phyloP scores from a whole-genome alignment of 2,888 invertebrate species.

The Nomada hirtipes region DNA sequence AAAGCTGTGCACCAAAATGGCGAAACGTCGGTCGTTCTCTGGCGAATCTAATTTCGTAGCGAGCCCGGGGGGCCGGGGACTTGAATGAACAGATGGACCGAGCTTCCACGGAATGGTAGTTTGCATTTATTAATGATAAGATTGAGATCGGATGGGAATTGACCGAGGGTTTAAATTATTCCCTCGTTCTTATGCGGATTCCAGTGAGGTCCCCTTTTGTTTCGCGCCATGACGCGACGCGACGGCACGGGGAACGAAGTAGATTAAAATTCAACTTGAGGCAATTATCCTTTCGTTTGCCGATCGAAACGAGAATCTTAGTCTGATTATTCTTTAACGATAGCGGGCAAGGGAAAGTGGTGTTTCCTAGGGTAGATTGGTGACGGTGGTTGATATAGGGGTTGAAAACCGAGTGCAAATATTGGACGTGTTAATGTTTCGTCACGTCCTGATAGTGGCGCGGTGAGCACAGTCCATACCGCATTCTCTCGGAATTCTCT shows the following conservation, averaged over 20 bases:
- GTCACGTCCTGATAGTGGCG: constrained; percentile 24
- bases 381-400: no score
- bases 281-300: background rate
- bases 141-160: constrained; percentile 31
- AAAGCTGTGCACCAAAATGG: background rate
- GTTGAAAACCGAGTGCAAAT: background rate
- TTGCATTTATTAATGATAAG: constrained; percentile 39
- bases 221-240: background rate
- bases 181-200: background rate
- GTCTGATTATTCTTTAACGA: background rate
- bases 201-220: background rate
- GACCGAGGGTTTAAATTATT: constrained; percentile 22
- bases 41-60: background rate
- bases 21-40: background rate
- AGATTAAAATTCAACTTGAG: constrained; percentile 8
- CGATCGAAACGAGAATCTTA: background rate
- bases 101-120: background rate
- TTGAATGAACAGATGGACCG: background rate
- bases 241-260: background rate
- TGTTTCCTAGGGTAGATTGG: background rate
- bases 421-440: constrained; percentile 74
- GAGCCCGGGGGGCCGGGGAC: background rate
- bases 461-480: constrained; percentile 77
- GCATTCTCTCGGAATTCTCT: constrained; percentile 77
- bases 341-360: no score